Evolutionary conservation across 2,797 vertebrate genomes (phyloP), one percentile per base, ranked within the genome.

Genomic region (Apogon hyalosoma): DNA sequence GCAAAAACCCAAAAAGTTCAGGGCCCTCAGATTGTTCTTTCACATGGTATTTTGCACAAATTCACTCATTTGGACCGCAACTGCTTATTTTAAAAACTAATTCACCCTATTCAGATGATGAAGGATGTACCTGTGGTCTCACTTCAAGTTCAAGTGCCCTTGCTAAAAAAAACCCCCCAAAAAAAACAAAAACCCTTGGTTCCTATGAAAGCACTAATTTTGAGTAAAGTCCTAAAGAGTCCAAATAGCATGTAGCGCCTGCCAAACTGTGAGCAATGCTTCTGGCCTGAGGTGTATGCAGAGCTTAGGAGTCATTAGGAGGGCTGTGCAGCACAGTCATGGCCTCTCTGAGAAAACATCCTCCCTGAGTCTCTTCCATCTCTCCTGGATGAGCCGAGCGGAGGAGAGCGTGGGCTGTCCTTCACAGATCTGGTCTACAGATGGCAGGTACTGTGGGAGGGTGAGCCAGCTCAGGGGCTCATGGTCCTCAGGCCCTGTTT

Each of bases 401-500:
- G 24, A 58, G 73, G 55, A 53, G 47, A 9, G 5, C n/a, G 53
- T 24, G 41, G 47, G 65, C 54, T 6, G 16, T 50, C 65, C 43
- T 63, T 1, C 40, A 54, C 42, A 12, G 64, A 75, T 82, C 82
- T 84, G 79, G 73, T 2, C 18, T 48, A 19, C 85, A 78, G 63
- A 75, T 80, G 71, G 80, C 53, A 57, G 60, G 67, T 62, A 36
- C 33, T 36, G 33, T 36, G 38, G 71, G 70, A 14, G 19, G 56
- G 28, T 6, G 69, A 18, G 46, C 41, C 60, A 65, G 52, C 55
- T 94, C 89, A 94, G 58, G 91, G 92, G 67, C 91, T 88, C 3
- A 21, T 85, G 79, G 91, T 98, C 93, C 94, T 96, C 89, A 99
- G 88, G 85, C 98, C 97, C 94, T 98, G 97, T 72, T 99, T 99